Evolutionary conservation across 2,113 vertebrate genomes (phyloP).

Genomic region (Misgurnus anguillicaudatus): DNA sequence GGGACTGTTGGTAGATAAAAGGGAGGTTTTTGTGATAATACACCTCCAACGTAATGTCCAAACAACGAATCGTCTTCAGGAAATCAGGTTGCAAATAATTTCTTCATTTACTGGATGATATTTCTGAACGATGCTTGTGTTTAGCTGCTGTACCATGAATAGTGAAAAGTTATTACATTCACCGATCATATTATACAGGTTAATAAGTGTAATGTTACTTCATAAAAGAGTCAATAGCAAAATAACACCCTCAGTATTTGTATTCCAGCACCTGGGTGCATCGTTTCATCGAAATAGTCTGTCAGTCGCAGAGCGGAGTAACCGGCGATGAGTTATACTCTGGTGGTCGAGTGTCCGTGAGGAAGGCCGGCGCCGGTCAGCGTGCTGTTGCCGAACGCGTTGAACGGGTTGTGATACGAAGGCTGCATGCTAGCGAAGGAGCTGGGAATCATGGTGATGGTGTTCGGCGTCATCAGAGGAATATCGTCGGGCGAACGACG

Average conservation of each 20-base stretch:
- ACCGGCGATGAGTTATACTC: constrained; percentile 83
- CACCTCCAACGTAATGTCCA: no score
- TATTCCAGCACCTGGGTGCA: constrained; percentile 55
- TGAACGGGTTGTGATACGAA: constrained; percentile 85
- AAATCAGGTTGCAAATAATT: constrained; percentile 33
- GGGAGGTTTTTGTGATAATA: background rate
- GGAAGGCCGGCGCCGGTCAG: constrained; percentile 94
- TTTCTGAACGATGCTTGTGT: constrained; percentile 18
- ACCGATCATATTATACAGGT: constrained; percentile 87
- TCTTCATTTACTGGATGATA: background rate
- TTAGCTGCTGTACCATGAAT: constrained; percentile 68
- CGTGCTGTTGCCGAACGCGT: constrained; percentile 83
- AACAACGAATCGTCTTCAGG: background rate
- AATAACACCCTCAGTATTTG: constrained; percentile 64
- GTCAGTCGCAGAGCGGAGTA: constrained; percentile 20
- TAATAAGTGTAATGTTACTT: constrained; percentile 69
- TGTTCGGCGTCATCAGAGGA: constrained; percentile 90
- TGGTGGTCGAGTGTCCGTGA: constrained; percentile 93
- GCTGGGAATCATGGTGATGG: constrained; percentile 94
- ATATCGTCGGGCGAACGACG: constrained; percentile 92
- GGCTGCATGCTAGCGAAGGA: constrained; percentile 88
- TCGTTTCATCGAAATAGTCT: constrained; percentile 34
- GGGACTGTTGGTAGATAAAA: background rate
- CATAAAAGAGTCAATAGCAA: constrained; percentile 67
- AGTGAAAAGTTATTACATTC: constrained; percentile 78